Conservation (phyloP, 1,140 invertebrate species). For the Macrocentrus cingulum region DNA sequence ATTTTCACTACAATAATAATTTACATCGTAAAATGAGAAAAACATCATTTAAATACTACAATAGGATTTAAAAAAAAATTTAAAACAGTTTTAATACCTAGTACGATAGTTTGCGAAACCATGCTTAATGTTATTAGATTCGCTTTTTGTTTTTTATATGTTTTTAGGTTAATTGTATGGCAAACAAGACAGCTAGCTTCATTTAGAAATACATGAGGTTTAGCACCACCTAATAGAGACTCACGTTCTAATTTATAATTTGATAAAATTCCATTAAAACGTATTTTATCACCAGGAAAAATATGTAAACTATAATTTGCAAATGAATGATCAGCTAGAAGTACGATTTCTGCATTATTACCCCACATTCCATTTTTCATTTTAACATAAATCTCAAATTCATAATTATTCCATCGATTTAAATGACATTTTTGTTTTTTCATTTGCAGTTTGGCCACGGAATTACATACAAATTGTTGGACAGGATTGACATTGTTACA, state of each 20-base stretch:
- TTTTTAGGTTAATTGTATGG: slow-evolving; percentile 60
- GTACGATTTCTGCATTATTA: slow-evolving; percentile 63
- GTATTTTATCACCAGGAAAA: slow-evolving; percentile 69
- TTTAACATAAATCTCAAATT: slow-evolving; percentile 69
- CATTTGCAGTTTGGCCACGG: slow-evolving; percentile 58
- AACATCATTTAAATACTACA: slow-evolving; percentile 69
- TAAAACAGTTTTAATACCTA: slow-evolving; percentile 70
- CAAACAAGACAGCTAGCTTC: slow-evolving; percentile 71
- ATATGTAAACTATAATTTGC: slow-evolving; percentile 71
- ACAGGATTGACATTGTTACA: slow-evolving; percentile 58
- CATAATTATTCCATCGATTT: slow-evolving; percentile 70
- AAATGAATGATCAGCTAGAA: slow-evolving; percentile 67
- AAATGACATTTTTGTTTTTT: slow-evolving; percentile 66
- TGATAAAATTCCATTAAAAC: slow-evolving; percentile 67
- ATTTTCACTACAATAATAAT: background rate
- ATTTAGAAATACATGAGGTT: slow-evolving; percentile 63
- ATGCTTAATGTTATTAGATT: slow-evolving; percentile 56
- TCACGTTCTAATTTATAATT: slow-evolving; percentile 48
- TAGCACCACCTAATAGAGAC: slow-evolving; percentile 61
- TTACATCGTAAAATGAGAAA: background rate
- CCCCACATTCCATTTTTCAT: slow-evolving; percentile 70
- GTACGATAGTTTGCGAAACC: slow-evolving; percentile 62
- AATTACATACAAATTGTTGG: slow-evolving; percentile 59
- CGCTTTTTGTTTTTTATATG: slow-evolving; percentile 53
- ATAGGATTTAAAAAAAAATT: slow-evolving; percentile 77